Evolutionary conservation across 1,140 invertebrate species (phyloP), one percentile per base, ranked within the genome.

Genomic region (Gonatopus flavifemur): DNA sequence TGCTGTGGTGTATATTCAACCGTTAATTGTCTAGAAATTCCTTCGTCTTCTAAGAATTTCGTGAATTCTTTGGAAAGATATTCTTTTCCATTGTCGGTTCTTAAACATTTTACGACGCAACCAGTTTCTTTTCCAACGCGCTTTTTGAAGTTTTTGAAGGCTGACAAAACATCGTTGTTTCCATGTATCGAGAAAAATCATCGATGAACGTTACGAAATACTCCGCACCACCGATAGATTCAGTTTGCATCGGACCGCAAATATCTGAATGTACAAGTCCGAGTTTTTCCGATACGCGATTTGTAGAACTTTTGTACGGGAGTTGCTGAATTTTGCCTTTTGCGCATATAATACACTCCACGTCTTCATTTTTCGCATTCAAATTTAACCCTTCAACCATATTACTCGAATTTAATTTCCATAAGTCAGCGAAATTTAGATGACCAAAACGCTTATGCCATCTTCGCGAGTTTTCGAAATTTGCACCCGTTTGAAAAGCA

Each of bases 381-480:
- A n/a, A n/a, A n/a, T n/a, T n/a, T n/a, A n/a, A n/a, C n/a, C n/a
- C n/a, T n/a, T n/a, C n/a, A n/a, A n/a, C n/a, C n/a, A n/a, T n/a
- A n/a, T n/a, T n/a, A n/a, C n/a, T n/a, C 8, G 6, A n/a, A 16
- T 42, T 43, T 9, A 56, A 52, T 20, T 47, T 47, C 2, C 5
- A 12, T 2, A 52, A 8, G 4, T 52, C 49, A 6, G 22, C 39
- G 10, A 39, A 20, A 21, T 52, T 46, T 7, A 46, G 2, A 31
- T 52, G 42, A 21, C 49, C 35, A 1, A 38, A 28, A 4, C 43
- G 38, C 2, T 52, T 7, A 5, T 52, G 49, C 49, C 49, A 52
- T 20, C 57, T 60, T 4, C 52, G 25, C 38, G 66, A 70, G 47
- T 76, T 66, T 28, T 60, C 45, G 28, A 58, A 62, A 35, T 58